phyloP scores from a whole-genome alignment of 2,113 vertebrate genomes.

The Ochotona curzoniae region DNA sequence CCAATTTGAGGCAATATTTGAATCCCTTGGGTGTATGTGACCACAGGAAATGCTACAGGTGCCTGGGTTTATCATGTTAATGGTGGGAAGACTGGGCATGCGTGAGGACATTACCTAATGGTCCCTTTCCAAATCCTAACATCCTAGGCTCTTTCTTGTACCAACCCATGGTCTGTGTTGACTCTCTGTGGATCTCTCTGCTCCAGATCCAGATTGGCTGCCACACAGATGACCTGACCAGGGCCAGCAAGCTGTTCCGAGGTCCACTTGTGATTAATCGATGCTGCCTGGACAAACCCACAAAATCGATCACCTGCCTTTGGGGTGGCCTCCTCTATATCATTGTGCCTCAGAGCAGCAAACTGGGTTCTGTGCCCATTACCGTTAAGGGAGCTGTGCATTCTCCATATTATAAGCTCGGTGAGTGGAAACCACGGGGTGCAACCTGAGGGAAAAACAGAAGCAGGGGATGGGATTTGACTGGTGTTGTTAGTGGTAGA shows the following conservation, averaged over 20 bases:
- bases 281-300: conserved; percentile 59
- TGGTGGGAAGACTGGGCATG: no score
- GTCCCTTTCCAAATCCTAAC: neutral
- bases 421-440: neutral
- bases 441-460: fast-evolving
- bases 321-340: conserved; percentile 74
- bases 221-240: conserved; percentile 78
- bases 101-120: neutral
- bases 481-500: no score
- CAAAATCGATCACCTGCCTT: conserved; percentile 63
- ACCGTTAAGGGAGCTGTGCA: conserved; percentile 58
- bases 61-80: neutral
- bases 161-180: neutral
- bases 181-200: neutral
- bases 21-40: neutral
- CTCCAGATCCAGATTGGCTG: conserved; percentile 78
- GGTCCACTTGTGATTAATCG: conserved; percentile 59
- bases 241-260: conserved; percentile 64
- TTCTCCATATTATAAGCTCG: conserved; percentile 64
- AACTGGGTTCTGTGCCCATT: conserved; percentile 73
- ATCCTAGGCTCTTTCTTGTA: neutral
- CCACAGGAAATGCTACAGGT: neutral
- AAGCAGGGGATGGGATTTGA: no score
- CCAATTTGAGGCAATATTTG: neutral
- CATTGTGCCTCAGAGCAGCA: conserved; percentile 64